A percentile compares a stretch with the other conserved stretches of the same genome.
Conservation (phyloP, 2,888 invertebrate species). For the Synergus laeviventris region DNA sequence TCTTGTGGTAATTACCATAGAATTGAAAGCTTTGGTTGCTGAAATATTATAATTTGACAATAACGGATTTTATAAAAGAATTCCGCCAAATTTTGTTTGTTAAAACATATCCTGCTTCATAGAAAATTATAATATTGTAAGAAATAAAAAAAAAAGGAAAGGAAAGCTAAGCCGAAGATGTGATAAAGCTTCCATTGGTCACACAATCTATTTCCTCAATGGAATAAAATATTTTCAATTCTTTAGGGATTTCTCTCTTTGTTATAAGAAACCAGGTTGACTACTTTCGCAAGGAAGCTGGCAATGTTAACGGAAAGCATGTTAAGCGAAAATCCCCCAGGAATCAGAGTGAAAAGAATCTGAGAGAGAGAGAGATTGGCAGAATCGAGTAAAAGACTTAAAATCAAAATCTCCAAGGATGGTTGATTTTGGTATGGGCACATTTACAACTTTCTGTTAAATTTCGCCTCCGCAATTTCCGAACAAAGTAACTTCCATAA, state of each 20-base stretch:
- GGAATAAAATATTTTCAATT: slow-evolving; percentile 9
- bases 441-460: too few relatives aligned
- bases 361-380: too few relatives aligned
- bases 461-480: too few relatives aligned
- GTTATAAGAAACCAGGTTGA: slow-evolving; percentile 6
- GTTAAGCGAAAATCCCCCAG: not conserved
- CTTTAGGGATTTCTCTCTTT: not conserved
- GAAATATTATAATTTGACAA: too few relatives aligned
- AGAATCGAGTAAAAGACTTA: too few relatives aligned
- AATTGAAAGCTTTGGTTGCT: too few relatives aligned
- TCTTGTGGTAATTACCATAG: too few relatives aligned
- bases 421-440: not conserved
- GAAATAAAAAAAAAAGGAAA: too few relatives aligned
- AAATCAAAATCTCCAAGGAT: slow-evolving; percentile 6
- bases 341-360: not conserved
- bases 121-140: not conserved
- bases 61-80: too few relatives aligned
- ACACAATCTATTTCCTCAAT: slow-evolving; percentile 14
- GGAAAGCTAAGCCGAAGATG: not conserved
- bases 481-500: too few relatives aligned
- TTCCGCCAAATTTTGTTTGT: too few relatives aligned
- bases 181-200: slow-evolving; percentile 19
- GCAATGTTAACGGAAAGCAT: slow-evolving; percentile 15
- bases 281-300: slow-evolving; percentile 26
- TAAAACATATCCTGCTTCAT: not conserved